These are phyloP conservation scores for Erythrocercus mccallii DNA, from an alignment of 2,113 vertebrate species.

Conservation along the genomic window DNA sequence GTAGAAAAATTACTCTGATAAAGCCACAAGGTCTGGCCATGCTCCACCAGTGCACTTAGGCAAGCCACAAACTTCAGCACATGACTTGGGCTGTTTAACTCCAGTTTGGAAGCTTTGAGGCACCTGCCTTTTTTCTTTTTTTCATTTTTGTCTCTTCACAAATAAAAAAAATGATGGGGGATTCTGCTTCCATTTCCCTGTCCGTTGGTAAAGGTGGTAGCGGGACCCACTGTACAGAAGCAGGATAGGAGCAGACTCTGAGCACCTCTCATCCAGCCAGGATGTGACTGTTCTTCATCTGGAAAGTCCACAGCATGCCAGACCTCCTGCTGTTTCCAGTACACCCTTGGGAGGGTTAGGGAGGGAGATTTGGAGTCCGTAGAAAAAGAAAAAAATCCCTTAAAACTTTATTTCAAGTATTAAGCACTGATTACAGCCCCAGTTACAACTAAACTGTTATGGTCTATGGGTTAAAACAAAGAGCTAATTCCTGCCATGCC, in stretches of 20 bases:
- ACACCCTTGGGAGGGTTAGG: not conserved
- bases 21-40: not conserved
- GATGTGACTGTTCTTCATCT: not conserved
- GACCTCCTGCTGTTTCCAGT: not conserved
- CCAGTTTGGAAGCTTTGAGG: not conserved
- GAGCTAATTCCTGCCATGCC: not conserved
- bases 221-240: rapidly evolving
- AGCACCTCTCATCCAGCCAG: not conserved
- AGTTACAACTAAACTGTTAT: rapidly evolving
- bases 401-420: not conserved
- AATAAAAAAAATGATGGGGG: not conserved
- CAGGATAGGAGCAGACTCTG: not conserved
- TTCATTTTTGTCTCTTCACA: not conserved
- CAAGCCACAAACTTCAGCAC: not conserved
- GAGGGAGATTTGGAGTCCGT: not conserved
- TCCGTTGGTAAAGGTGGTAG: not conserved
- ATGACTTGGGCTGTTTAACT: not conserved
- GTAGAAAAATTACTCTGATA: not conserved
- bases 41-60: not conserved
- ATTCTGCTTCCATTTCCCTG: not conserved
- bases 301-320: not conserved
- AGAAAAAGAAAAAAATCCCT: not conserved
- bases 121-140: not conserved
- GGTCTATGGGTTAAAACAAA: not conserved
- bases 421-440: not conserved